Percentiles rank a stretch among this genome's conserved stretches.
Evolutionary conservation across 2,888 invertebrate genomes (phyloP).

Genomic region (Rugalucina vietnamica): DNA sequence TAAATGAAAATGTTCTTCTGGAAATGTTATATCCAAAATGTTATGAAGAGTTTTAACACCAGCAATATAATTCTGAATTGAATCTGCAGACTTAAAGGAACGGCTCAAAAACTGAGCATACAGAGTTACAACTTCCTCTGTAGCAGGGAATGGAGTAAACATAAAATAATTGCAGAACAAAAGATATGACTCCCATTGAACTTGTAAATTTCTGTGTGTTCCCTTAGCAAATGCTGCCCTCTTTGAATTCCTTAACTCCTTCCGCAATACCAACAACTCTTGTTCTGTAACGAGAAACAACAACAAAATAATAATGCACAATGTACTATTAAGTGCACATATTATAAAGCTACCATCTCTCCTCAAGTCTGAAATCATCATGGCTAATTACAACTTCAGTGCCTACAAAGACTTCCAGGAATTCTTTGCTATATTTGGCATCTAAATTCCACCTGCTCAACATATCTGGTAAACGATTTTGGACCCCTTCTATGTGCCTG

Average conservation of each 20-base stretch:
- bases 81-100: neutral
- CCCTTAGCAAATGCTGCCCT: conserved; percentile 12
- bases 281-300: too few species aligned
- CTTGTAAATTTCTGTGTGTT: neutral
- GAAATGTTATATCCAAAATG: neutral
- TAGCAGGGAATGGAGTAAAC: neutral
- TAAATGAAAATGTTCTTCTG: neutral
- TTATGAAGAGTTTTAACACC: conserved; percentile 10
- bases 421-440: neutral
- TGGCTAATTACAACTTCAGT: neutral
- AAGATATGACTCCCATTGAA: conserved; percentile 20
- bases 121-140: neutral
- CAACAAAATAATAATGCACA: too few species aligned
- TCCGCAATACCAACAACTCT: neutral
- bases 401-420: neutral
- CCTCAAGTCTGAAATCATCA: neutral
- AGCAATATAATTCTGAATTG: conserved; percentile 30
- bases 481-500: neutral
- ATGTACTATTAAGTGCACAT: neutral
- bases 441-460: neutral
- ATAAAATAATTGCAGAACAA: conserved; percentile 15
- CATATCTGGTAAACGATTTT: conserved; percentile 6
- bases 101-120: conserved; percentile 24
- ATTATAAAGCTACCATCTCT: neutral
- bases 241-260: neutral